phyloP scores from a whole-genome alignment of 2,113 vertebrate genomes.

The Silurus meridionalis region DNA sequence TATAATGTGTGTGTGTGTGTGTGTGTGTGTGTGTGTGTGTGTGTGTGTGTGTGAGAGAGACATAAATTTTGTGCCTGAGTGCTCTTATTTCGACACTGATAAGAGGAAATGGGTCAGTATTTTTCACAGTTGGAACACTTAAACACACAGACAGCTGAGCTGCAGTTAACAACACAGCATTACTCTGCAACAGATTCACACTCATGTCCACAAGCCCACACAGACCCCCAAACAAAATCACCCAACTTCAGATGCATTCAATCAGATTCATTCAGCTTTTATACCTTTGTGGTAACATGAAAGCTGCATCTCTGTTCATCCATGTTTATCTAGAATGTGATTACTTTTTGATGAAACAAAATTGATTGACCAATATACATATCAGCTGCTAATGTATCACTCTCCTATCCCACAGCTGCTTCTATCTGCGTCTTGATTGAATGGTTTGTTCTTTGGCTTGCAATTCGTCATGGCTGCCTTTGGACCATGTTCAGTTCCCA shows the following conservation, averaged over 20 bases:
- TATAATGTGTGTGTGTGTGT: not conserved
- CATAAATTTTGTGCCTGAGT: not conserved
- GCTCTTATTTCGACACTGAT: constrained; percentile 32
- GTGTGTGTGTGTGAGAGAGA: too few relatives aligned
- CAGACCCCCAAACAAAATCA: not conserved
- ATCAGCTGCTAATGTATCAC: constrained; percentile 29
- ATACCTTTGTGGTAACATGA: constrained; percentile 19
- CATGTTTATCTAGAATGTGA: constrained; percentile 13
- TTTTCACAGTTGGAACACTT: constrained; percentile 45
- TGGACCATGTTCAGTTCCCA: constrained; percentile 23
- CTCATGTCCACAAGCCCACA: constrained; percentile 11
- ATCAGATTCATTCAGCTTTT: constrained; percentile 42
- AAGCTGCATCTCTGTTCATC: not conserved
- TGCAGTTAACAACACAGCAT: constrained; percentile 33
- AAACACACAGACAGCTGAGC: constrained; percentile 13
- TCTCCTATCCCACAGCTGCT: constrained; percentile 31
- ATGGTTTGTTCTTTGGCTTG: constrained; percentile 12
- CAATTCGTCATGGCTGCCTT: constrained; percentile 12
- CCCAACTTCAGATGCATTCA: constrained; percentile 39
- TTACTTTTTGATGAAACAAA: constrained; percentile 39
- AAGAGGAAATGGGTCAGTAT: constrained; percentile 46
- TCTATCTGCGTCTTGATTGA: constrained; percentile 31
- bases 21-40: too few relatives aligned
- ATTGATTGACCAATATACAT: constrained; percentile 45
- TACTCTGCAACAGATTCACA: not conserved